Evolutionary conservation across 2,888 invertebrate species (phyloP), one percentile per base, ranked within the genome.

Genomic region (Drosophila buzzatii): DNA sequence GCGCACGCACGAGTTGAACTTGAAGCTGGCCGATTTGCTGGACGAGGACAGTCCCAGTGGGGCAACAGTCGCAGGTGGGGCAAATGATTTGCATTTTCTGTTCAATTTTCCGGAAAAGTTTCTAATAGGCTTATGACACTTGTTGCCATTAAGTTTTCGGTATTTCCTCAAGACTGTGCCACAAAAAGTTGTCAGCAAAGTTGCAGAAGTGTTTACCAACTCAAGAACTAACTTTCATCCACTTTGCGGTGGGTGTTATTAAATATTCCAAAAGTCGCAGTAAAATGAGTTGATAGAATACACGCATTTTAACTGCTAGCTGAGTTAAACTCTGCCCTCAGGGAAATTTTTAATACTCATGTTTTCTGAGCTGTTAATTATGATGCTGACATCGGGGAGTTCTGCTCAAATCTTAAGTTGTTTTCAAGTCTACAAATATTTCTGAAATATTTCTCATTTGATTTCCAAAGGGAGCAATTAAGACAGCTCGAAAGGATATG

Each of bases 1-100:
- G 3, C 94, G 95, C 87, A 95, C 94, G 3, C 96, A 96, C 77
- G 97, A 97, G 90, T 91, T 97, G 18, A 95, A 96, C 86, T 95
- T 97, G 68, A 96, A 95, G 85, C 92, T 97, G 61, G 95, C 95
- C 0, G 96, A 95, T 88, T 92, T 97, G 73, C 94, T 97, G 65
- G 86, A 90, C 20, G 91, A 91, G 47, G 82, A 82, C 8, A 55
- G 6, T 8, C 59, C 49, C 8, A 71, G 45, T 7, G 45, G 51
- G 5, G 23, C 35, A 12, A 65, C 75, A 56, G 63, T 64, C 20
- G 51, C 87, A 68, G 84, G 84, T 84, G 37, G 2, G 12, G 47
- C 23, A 39, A 66, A 33, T 39, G 52, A 67, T 53, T 59, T 70
- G 31, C 35, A 51, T 53, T 31, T 52, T n/a, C 23, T 37, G 47